Conservation (phyloP, 2,888 invertebrate species). For the Plagiodera versicolora region DNA sequence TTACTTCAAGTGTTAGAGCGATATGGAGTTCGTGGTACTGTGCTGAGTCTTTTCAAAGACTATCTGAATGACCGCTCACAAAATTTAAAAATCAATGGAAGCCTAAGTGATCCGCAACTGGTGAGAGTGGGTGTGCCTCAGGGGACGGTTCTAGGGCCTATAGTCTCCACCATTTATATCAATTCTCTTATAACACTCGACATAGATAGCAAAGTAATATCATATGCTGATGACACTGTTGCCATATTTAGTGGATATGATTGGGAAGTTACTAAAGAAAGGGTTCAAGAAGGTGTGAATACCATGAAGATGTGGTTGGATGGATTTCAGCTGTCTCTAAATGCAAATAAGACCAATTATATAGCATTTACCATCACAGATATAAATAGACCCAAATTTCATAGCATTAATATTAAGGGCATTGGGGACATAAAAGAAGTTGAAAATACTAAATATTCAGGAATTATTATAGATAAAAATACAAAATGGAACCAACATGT, state of each 20-base stretch:
- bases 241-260: slow-evolving; percentile 12
- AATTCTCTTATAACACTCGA: background rate
- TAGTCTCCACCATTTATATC: background rate
- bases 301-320: slow-evolving; percentile 13
- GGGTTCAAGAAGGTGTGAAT: slow-evolving; percentile 12
- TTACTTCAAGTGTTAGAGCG: slow-evolving; percentile 7
- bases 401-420: slow-evolving; percentile 5
- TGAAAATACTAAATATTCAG: slow-evolving; percentile 8
- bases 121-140: slow-evolving; percentile 9
- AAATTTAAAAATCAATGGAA: slow-evolving; percentile 3
- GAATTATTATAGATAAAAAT: slow-evolving; percentile 10
- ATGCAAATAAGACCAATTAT: slow-evolving; percentile 6
- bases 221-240: slow-evolving; percentile 13
- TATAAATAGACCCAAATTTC: slow-evolving; percentile 4
- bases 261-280: slow-evolving; percentile 9
- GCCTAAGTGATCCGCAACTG: slow-evolving; percentile 9
- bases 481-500: background rate
- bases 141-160: slow-evolving; percentile 5
- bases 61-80: slow-evolving; percentile 6
- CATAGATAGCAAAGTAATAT: slow-evolving; percentile 11
- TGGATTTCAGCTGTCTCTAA: background rate
- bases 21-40: background rate
- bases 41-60: slow-evolving; percentile 5
- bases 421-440: slow-evolving; percentile 13
- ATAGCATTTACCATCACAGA: background rate